Base-by-base conservation (phyloP, 2,888 invertebrate genomes). In the Thymelicus lineola region DNA sequence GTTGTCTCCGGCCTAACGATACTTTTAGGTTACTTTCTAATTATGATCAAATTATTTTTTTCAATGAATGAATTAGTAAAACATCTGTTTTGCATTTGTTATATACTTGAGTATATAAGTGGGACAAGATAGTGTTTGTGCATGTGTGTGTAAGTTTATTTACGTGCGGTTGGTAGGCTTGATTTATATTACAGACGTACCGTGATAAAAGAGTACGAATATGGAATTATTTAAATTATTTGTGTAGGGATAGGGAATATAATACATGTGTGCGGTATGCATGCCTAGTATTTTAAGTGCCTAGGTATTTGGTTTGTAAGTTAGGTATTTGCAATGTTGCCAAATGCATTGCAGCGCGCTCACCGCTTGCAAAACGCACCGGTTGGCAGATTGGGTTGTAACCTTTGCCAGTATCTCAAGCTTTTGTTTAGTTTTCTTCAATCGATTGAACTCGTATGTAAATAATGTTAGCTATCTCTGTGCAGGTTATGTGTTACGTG, bases 21-120 rank as follows among this genome's bases (percentile, higher is more conserved):
- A 79, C 77, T 86, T 87, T 84, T 86, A 89, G 89, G 89, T 91
- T 90, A 90, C 84, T 86, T 89, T 82, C 79, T 81, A 80, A 76
- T 75, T 83, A 80, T 75, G 70, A 75, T 75, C 72, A 73, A 81
- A 79, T 77, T 77, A 72, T 76, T 79, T 80, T 72, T 77, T 79
- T 77, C 80, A 81, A 74, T 74, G 73, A 68, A 68, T 53, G 59
- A 71, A 73, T 75, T 74, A 68, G 58, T 66, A 67, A 75, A 77
- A 78, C 79, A 82, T 79, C 77, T 80, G 80, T 79, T 77, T 73
- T 70, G 67, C 70, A 71, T 77, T 55, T 71, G 64, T 70, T 75
- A 77, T 80, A 77, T 79, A 76, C 73, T 77, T 73, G n/a, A 69
- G 73, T 79, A 79, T 71, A 77, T 78, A 79, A 73, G 74, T 71